Base-by-base conservation (phyloP, 2,888 invertebrate genomes). In the Elgonia sp. region DNA sequence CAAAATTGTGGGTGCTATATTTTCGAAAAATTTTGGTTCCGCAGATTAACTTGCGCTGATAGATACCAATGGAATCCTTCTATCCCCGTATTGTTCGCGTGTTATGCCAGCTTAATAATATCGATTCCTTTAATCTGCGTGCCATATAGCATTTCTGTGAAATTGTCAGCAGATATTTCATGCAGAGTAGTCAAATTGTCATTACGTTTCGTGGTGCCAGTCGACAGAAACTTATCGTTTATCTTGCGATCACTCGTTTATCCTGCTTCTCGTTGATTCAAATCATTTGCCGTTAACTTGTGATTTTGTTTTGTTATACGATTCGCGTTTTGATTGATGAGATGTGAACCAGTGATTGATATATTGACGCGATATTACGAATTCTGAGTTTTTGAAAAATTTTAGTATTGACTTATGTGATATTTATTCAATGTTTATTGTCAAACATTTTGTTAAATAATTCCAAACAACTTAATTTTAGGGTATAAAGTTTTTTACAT, bases 101-200 rank as follows among this genome's bases (percentile, higher is more conserved):
- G 90, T 90, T 90, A 91, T 92, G 91, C 87, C 91, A 92, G 92
- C 92, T 92, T 92, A 90, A 90, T 90, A 91, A 89, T 90, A 91
- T 89, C 90, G 91, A 91, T 91, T 91, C 90, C 90, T 88, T 89
- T 84, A 90, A 92, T 89, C 90, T 90, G 91, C 90, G 89, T 91
- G 89, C 91, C 90, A 90, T 91, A 90, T 91, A 91, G 89, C 89
- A 88, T 90, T 88, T 89, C 91, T 92, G 91, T 92, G 90, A 92
- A 90, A 89, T 91, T 88, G 87, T 92, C 91, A 91, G 91, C 92
- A 91, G 91, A 91, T 87, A 80, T 89, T 84, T 82, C 85, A 83
- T 85, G 73, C 84, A 83, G 83, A 89, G 76, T 87, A 87, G 85
- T 87, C 72, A 87, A 89, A 87, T 84, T 84, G 86, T 86, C 84